Conservation (phyloP, 2,888 invertebrate genomes). For the Elmis aenea region DNA sequence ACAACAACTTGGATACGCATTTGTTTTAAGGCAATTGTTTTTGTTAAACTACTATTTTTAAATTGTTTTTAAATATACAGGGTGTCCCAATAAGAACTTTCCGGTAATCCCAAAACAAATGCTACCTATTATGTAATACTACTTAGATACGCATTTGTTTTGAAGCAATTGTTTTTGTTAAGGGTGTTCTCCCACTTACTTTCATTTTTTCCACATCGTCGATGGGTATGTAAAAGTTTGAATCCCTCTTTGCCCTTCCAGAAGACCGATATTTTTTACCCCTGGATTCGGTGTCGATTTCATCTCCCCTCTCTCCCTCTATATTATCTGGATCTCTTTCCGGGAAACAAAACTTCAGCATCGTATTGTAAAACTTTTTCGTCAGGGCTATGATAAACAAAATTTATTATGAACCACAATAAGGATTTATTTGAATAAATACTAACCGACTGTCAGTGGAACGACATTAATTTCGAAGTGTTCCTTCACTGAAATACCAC, state of each 20-base stretch:
- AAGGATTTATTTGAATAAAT: neutral
- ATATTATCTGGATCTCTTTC: constrained; percentile 84
- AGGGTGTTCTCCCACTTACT: constrained; percentile 42
- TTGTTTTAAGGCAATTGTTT: no score
- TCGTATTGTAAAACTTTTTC: constrained; percentile 94
- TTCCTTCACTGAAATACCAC: constrained; percentile 98
- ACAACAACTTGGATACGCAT: no score
- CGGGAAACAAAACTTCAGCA: constrained; percentile 97
- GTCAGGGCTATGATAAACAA: constrained; percentile 61
- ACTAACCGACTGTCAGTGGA: constrained; percentile 78
- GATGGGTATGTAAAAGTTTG: constrained; percentile 85
- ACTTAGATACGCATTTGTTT: no score
- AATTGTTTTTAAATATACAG: no score
- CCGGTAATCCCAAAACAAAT: no score
- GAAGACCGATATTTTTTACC: constrained; percentile 46
- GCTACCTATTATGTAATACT: no score
- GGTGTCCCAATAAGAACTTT: no score
- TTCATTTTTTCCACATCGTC: constrained; percentile 98
- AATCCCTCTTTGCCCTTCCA: constrained; percentile 64
- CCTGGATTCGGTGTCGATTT: constrained; percentile 53
- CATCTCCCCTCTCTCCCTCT: constrained; percentile 58
- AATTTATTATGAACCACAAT: constrained; percentile 6
- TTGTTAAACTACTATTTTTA: no score
- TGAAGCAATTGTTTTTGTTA: no score
- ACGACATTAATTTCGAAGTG: constrained; percentile 98